Evolutionary conservation across 2,888 invertebrate species (phyloP).

Genomic region (Tillus elongatus): DNA sequence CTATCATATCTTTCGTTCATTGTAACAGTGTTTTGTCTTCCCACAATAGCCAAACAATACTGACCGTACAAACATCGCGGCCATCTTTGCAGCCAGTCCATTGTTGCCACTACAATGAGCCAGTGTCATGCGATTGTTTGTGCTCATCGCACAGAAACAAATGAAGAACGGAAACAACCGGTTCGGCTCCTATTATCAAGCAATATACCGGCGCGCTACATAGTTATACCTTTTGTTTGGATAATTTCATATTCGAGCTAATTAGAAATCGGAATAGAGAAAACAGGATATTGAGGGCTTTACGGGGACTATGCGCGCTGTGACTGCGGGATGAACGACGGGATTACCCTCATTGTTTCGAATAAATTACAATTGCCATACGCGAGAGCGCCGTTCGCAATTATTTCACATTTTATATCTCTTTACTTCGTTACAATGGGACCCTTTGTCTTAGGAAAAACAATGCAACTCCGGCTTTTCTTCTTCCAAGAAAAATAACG

Average conservation of each 20-base stretch:
- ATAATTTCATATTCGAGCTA: conserved; percentile 33
- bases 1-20: conserved; percentile 30
- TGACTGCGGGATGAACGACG: no score
- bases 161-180: conserved; percentile 38
- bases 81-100: conserved; percentile 34
- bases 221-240: conserved; percentile 30
- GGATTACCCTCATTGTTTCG: conserved; percentile 20
- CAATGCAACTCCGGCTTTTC: neutral
- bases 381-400: conserved; percentile 9
- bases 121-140: conserved; percentile 37
- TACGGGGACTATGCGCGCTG: no score
- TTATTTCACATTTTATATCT: conserved; percentile 19
- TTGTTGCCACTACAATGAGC: conserved; percentile 36
- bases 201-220: conserved; percentile 29
- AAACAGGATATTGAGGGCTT: conserved; percentile 31
- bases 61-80: conserved; percentile 35
- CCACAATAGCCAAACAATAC: conserved; percentile 33
- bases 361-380: conserved; percentile 4
- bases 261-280: conserved; percentile 32
- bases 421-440: conserved; percentile 19
- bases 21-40: conserved; percentile 33
- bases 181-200: conserved; percentile 36
- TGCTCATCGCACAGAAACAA: conserved; percentile 37
- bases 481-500: neutral
- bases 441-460: conserved; percentile 7